phyloP scores from a whole-genome alignment of 2,113 vertebrate genomes.

The Myotis davidii region DNA sequence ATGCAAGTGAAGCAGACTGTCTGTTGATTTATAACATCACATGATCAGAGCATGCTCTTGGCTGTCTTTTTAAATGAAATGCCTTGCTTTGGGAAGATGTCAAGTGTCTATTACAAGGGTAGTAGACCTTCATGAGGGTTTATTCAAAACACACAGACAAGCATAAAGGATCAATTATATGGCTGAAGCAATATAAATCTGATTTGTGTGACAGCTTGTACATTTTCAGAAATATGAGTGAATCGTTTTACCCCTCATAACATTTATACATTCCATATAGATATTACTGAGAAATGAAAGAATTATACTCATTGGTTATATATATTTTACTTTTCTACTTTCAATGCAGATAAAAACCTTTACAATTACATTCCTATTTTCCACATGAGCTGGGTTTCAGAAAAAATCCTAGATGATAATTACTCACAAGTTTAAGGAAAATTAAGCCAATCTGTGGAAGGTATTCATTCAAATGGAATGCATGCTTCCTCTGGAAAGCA shows the following conservation, averaged over 20 bases:
- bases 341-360: background rate
- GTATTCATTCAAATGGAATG: background rate
- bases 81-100: slow-evolving; percentile 34
- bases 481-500: background rate
- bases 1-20: background rate
- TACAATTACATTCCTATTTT: background rate
- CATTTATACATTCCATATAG: background rate
- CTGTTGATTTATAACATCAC: slow-evolving; percentile 39
- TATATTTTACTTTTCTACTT: background rate
- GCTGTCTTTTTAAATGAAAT: slow-evolving; percentile 47
- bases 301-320: background rate
- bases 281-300: background rate
- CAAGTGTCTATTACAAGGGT: background rate
- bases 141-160: background rate
- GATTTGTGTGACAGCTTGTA: background rate
- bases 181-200: background rate
- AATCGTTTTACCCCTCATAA: background rate
- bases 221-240: background rate
- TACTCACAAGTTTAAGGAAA: background rate
- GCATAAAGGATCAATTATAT: background rate
- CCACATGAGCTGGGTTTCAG: background rate
- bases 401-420: background rate
- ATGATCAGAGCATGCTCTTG: slow-evolving; percentile 21
- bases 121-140: slow-evolving; percentile 13
- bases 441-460: background rate